A percentile compares a stretch with the other conserved stretches of the same genome.
These are phyloP conservation scores for Maniola hyperantus DNA, from an alignment of 2,888 invertebrate genomes.

Conservation along the genomic window DNA sequence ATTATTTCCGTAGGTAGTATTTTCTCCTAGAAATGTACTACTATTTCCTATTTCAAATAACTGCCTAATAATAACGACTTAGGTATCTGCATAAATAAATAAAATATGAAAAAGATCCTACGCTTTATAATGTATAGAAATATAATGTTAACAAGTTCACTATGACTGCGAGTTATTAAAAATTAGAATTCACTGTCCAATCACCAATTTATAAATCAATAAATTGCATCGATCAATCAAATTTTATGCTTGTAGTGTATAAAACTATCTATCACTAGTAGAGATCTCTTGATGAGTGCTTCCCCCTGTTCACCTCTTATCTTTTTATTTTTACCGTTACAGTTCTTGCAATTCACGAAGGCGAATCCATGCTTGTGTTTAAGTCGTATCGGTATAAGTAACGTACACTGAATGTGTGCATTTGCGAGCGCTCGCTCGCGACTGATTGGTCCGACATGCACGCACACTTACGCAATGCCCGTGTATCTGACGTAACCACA, in stretches of 20 bases:
- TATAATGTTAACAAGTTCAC: constrained; percentile 12
- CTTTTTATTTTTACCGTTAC: too few relatives aligned
- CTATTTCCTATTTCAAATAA: constrained; percentile 20
- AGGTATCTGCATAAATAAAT: constrained; percentile 24
- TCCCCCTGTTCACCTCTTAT: too few relatives aligned
- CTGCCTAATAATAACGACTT: constrained; percentile 28
- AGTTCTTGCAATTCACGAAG: too few relatives aligned
- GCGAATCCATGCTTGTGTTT: too few relatives aligned
- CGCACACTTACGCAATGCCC: too few relatives aligned
- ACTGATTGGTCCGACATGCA: too few relatives aligned
- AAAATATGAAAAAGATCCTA: constrained; percentile 32
- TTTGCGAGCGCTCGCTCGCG: too few relatives aligned
- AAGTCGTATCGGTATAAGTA: too few relatives aligned
- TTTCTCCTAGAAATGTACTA: not conserved
- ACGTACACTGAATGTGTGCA: too few relatives aligned
- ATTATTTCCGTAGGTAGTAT: not conserved
- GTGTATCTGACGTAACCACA: too few relatives aligned
- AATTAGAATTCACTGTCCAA: not conserved
- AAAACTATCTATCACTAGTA: too few relatives aligned
- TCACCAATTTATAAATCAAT: not conserved
- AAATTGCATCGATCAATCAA: not conserved
- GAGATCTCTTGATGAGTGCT: too few relatives aligned
- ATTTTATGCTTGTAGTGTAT: not conserved
- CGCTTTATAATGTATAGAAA: constrained; percentile 33
- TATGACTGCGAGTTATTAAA: not conserved